Evolutionary conservation across 2,888 invertebrate genomes (phyloP).

Genomic region (Lepidochitona cinerea): DNA sequence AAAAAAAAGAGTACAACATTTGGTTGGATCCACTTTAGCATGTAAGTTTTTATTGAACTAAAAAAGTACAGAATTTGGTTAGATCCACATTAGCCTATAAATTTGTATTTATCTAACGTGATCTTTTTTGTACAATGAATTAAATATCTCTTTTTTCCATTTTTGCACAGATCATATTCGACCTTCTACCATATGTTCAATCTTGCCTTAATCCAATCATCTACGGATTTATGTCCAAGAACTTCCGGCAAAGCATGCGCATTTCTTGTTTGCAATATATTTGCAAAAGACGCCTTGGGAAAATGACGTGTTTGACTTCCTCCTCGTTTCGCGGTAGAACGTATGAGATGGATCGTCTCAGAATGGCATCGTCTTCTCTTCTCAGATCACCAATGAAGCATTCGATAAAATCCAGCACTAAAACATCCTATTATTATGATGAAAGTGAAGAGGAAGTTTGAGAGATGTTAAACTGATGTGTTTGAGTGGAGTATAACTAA

Average conservation of each 20-base stretch:
- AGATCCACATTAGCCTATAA: too few species aligned
- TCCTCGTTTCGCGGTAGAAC: background rate
- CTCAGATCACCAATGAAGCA: background rate
- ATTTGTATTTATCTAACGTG: too few species aligned
- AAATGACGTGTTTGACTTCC: background rate
- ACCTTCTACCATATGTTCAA: conserved; percentile 55
- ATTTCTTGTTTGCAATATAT: conserved; percentile 12
- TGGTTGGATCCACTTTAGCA: too few species aligned
- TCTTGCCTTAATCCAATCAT: conserved; percentile 58
- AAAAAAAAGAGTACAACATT: too few species aligned
- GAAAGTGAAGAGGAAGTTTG: background rate
- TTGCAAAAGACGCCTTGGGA: background rate
- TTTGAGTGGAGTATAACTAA: too few species aligned
- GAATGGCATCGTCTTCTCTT: background rate
- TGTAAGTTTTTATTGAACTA: too few species aligned
- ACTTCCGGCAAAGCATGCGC: conserved; percentile 42
- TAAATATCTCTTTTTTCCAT: background rate
- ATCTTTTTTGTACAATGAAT: too few species aligned
- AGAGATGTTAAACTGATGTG: too few species aligned
- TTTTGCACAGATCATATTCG: conserved; percentile 45
- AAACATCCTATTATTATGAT: background rate
- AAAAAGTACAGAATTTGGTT: too few species aligned
- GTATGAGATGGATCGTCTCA: background rate
- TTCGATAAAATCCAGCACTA: background rate
- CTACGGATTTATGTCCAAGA: conserved; percentile 57